These are phyloP conservation scores for Wasmannia auropunctata DNA, from an alignment of 1,140 invertebrate genomes.

Conservation along the genomic window DNA sequence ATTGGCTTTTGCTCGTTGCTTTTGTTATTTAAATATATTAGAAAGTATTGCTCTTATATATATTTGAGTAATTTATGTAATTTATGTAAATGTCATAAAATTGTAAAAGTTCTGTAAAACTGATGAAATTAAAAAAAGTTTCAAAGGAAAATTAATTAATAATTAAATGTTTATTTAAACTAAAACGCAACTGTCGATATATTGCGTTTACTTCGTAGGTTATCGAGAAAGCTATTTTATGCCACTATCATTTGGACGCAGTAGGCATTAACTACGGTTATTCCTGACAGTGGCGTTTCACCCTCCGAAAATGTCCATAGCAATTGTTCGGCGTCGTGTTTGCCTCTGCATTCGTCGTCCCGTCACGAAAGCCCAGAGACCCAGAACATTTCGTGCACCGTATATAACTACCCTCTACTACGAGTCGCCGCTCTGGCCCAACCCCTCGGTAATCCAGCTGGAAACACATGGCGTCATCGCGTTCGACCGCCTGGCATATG, in stretches of 20 bases:
- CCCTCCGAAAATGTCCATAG: conserved; percentile 43
- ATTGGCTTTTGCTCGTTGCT: neutral
- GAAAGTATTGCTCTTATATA: neutral
- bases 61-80: neutral
- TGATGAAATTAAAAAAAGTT: neutral
- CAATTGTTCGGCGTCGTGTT: conserved; percentile 46
- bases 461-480: conserved; percentile 83
- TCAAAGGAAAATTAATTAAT: neutral
- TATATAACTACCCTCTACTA: conserved; percentile 54
- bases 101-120: neutral
- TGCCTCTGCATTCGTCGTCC: conserved; percentile 55
- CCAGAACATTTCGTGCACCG: conserved; percentile 70
- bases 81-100: neutral
- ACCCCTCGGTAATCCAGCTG: conserved; percentile 78
- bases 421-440: conserved; percentile 2
- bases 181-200: neutral
- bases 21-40: neutral
- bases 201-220: neutral
- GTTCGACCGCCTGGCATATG: conserved; percentile 78
- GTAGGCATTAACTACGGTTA: conserved; percentile 47
- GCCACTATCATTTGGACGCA: conserved; percentile 4
- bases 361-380: conserved; percentile 64
- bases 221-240: conserved; percentile 21
- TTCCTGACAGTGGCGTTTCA: conserved; percentile 55
- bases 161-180: neutral